Conservation (phyloP, 2,113 vertebrate species). For the Rana temporaria region DNA sequence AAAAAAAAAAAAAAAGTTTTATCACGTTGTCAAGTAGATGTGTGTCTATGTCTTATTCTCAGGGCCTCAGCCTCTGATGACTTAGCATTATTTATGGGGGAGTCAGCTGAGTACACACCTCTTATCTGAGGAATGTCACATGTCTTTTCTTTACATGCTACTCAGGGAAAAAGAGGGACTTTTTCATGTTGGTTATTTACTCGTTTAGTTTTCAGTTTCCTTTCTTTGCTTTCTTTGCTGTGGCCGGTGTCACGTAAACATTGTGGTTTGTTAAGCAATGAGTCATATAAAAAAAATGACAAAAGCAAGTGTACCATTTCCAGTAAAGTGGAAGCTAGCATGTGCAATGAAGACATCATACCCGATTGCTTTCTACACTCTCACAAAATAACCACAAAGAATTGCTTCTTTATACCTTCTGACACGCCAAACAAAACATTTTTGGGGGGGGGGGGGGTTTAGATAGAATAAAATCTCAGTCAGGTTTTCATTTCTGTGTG, state of each 20-base stretch:
- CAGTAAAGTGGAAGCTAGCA: conserved; percentile 35
- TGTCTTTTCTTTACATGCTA: not conserved
- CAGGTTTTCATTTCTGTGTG: too few relatives aligned
- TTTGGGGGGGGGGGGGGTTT: too few relatives aligned
- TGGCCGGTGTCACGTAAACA: not conserved
- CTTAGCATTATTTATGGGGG: not conserved
- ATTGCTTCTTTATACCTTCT: too few relatives aligned
- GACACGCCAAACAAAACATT: too few relatives aligned
- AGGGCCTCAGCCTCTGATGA: not conserved
- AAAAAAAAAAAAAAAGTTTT: too few relatives aligned
- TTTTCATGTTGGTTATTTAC: conserved; percentile 18
- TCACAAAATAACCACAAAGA: not conserved
- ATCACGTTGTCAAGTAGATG: too few relatives aligned
- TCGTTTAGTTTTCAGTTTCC: conserved; percentile 46
- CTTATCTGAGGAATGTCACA: conserved; percentile 21
- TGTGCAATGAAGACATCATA: not conserved
- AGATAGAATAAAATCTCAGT: too few relatives aligned
- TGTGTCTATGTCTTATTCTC: too few relatives aligned
- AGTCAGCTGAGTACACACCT: conserved; percentile 27
- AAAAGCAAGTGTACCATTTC: not conserved
- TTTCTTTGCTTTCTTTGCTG: conserved; percentile 29
- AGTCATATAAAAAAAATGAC: conserved; percentile 2
- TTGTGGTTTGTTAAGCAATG: conserved; percentile 30
- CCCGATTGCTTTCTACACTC: not conserved
- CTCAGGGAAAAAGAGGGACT: not conserved